Evolutionary conservation across 1,140 invertebrate genomes (phyloP), one percentile per base, ranked within the genome.

Genomic region (Drosophila trapezifrons): DNA sequence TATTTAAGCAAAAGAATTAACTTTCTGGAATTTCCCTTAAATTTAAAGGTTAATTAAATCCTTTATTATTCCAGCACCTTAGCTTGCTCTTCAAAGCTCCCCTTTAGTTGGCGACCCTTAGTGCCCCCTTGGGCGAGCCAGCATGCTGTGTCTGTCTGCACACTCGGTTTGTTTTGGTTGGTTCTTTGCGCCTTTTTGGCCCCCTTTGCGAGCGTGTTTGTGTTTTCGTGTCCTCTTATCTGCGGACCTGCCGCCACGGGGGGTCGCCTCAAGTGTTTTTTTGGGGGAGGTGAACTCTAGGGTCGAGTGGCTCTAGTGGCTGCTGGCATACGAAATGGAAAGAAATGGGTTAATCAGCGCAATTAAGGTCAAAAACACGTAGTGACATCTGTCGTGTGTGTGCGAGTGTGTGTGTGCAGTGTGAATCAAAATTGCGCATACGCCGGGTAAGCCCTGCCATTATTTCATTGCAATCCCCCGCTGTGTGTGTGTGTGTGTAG

Each of bases 311-410:
- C 52, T 77, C 32, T 62, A 81, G 78, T 75, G 70, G 82, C 74
- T 78, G 60, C 32, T 70, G 67, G 67, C 51, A 71, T 71, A 71
- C 51, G 42, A 71, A 66, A 76, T 57, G 58, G 27, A 67, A 78
- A 79, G 71, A 79, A 86, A 81, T 78, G 83, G 84, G 83, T 89
- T 86, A 86, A 87, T 79, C 76, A 89, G 79, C 47, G 72, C 76
- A 87, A 86, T 86, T 86, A 89, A 77, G 83, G 83, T 86, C 83
- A 86, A 74, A 86, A 87, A 87, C 76, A 86, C 72, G 83, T 77
- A 70, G 76, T 73, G 71, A 78, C 70, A 46, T 25, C 52, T 45
- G 22, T 29, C 15, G 9, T n/a, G 37, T 37, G 35, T 56, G n/a
- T 64, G 43, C 10, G 42, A 45, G 42, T 35, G 42, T 55, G 58